Conservation (phyloP, 2,888 invertebrate species). For the Hedychridium roseum region DNA sequence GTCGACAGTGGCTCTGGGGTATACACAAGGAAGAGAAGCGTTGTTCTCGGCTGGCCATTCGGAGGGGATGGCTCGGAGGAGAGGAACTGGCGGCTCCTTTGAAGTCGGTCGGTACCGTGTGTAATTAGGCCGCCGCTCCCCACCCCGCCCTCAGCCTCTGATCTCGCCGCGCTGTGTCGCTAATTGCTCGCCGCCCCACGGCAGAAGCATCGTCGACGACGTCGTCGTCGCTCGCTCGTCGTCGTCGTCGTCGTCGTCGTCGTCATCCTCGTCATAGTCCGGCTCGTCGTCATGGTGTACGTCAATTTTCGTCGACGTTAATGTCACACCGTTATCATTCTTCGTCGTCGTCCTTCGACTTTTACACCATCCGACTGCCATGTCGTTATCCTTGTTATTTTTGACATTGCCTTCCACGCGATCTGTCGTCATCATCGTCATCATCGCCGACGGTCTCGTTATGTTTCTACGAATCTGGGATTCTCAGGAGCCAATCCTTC, state of each 20-base stretch:
- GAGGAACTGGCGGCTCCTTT: conserved; percentile 61
- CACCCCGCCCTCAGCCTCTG: conserved; percentile 57
- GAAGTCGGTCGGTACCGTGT: conserved; percentile 61
- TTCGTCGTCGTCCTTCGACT: too few relatives aligned
- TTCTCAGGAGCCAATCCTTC: too few relatives aligned
- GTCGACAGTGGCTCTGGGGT: conserved; percentile 32
- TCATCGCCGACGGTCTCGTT: too few relatives aligned
- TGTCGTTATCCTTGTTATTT: too few relatives aligned
- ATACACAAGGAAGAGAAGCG: conserved; percentile 52
- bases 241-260: conserved; percentile 10
- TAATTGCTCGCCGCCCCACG: conserved; percentile 61
- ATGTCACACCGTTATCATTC: too few relatives aligned
- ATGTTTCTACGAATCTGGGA: too few relatives aligned
- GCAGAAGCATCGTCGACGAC: conserved; percentile 46
- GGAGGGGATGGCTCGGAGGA: conserved; percentile 51
- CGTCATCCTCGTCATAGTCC: conserved; percentile 7
- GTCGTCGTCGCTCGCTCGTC: conserved; percentile 18
- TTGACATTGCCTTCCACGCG: too few relatives aligned
- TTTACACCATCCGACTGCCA: too few relatives aligned
- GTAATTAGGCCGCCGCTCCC: conserved; percentile 60
- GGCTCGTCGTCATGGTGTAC: background rate
- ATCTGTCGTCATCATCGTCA: too few relatives aligned
- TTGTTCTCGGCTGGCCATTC: conserved; percentile 49
- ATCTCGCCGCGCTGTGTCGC: conserved; percentile 61
- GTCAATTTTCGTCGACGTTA: background rate